These are phyloP conservation scores for Dryas iulia DNA, from an alignment of 1,140 invertebrate genomes.

Conservation along the genomic window DNA sequence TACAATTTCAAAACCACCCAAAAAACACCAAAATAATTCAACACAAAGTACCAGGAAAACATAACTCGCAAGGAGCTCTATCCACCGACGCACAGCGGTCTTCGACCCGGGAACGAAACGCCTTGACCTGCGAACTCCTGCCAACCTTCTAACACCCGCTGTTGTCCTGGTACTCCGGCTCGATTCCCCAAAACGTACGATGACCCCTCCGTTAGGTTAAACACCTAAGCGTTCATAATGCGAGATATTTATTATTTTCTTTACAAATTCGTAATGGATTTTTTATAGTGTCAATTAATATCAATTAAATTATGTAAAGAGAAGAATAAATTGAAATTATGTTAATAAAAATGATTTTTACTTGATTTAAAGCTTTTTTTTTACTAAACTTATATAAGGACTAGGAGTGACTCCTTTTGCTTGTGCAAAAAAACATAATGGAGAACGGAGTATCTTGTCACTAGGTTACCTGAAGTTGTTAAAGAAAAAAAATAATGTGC, in stretches of 20 bases:
- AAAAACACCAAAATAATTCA: not conserved
- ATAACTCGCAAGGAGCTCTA: slow-evolving; percentile 50
- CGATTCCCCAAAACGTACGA: slow-evolving; percentile 42
- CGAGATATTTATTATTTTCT: not conserved
- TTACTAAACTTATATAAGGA: no score
- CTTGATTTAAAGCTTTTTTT: no score
- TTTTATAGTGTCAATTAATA: not conserved
- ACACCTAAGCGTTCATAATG: not conserved
- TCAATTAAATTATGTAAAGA: not conserved
- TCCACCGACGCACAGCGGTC: slow-evolving; percentile 56
- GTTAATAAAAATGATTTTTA: not conserved
- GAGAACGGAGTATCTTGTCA: no score
- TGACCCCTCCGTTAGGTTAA: slow-evolving; percentile 26
- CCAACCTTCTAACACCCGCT: slow-evolving; percentile 54
- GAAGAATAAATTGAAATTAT: not conserved
- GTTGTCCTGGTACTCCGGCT: slow-evolving; percentile 48
- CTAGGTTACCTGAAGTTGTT: no score
- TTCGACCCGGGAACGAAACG: slow-evolving; percentile 60
- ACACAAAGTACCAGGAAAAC: slow-evolving; percentile 45
- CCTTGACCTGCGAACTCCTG: slow-evolving; percentile 61
- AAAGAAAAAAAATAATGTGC: no score
- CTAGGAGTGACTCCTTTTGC: no score
- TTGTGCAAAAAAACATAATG: no score
- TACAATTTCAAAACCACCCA: no score
- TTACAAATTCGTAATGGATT: not conserved